A percentile compares a stretch with the other conserved stretches of the same genome.
These are phyloP conservation scores for Kradibia gibbosae DNA, from an alignment of 1,140 invertebrate species.

Conservation along the genomic window DNA sequence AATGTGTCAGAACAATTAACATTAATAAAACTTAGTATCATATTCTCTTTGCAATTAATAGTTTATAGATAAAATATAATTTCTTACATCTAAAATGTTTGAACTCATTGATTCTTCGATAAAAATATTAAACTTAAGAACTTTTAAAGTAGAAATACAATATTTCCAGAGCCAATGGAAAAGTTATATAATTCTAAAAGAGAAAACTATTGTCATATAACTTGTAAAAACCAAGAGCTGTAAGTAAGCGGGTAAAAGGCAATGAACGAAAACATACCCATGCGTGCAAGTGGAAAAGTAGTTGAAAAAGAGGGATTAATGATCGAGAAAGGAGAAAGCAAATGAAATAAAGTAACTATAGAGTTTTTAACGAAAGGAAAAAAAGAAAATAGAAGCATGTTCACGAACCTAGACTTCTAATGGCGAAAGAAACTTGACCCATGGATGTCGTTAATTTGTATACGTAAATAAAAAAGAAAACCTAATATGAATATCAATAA, in stretches of 20 bases:
- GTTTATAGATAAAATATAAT: background rate
- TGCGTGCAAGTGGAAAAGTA: too few relatives aligned
- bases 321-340: background rate
- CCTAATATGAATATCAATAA: too few relatives aligned
- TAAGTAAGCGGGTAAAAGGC: background rate
- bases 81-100: background rate
- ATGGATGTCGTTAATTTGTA: background rate
- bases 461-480: background rate
- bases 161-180: background rate
- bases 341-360: slow-evolving; percentile 18
- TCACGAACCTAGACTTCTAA: background rate
- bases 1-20: too few relatives aligned
- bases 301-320: background rate
- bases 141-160: background rate
- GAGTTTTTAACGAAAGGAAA: background rate
- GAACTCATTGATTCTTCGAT: background rate
- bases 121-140: background rate
- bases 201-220: background rate
- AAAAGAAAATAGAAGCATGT: slow-evolving; percentile 19
- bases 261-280: background rate
- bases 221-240: background rate
- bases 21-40: too few relatives aligned
- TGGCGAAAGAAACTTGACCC: background rate
- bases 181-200: background rate
- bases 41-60: too few relatives aligned